Base-by-base conservation (phyloP, 2,888 invertebrate genomes). In the Dryococelus australis region DNA sequence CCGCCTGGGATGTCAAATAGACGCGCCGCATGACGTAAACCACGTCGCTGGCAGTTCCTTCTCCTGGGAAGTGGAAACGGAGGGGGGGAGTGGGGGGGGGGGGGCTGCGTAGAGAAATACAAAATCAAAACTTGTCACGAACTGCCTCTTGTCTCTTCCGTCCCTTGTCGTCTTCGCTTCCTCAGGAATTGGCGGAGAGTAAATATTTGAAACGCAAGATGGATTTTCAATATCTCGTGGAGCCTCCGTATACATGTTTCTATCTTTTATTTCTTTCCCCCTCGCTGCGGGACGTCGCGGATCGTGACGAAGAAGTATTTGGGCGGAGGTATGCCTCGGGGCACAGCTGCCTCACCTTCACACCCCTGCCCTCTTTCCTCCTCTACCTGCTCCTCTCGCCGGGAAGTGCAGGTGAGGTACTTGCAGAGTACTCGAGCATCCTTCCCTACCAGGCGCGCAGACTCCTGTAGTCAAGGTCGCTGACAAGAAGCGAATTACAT, bases 51-150 rank as follows among this genome's bases (percentile, higher is more conserved):
- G 65, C 65, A 65, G 65, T 65, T 65, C 16, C 65, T 65, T 65
- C n/a, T 65, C n/a, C 65, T 24, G 65, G n/a, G 65, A n/a, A 24
- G 65, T 8, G 6, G 65, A n/a, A n/a, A n/a, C n/a, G 65, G 20
- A 1, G 65, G 24, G n/a, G n/a, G n/a, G n/a, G 65, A n/a, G 24
- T 0, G n/a, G n/a, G 8, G 24, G 24, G 65, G n/a, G 20, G n/a
- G 20, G 8, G 1, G n/a, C 24, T 65, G 65, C 65, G 65, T n/a
- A 65, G 65, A 65, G 24, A 65, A 65, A 65, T 65, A 65, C 65
- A 65, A 65, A 65, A 65, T 65, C 65, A 65, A 65, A 65, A 65
- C 65, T 65, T 65, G 65, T 65, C 65, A 65, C 65, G 65, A 65
- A 65, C 65, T 65, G 65, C 20, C 65, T 65, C 65, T 65, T 65